Evolutionary conservation across 2,113 vertebrate species (phyloP).

Genomic region (Excalfactoria chinensis): DNA sequence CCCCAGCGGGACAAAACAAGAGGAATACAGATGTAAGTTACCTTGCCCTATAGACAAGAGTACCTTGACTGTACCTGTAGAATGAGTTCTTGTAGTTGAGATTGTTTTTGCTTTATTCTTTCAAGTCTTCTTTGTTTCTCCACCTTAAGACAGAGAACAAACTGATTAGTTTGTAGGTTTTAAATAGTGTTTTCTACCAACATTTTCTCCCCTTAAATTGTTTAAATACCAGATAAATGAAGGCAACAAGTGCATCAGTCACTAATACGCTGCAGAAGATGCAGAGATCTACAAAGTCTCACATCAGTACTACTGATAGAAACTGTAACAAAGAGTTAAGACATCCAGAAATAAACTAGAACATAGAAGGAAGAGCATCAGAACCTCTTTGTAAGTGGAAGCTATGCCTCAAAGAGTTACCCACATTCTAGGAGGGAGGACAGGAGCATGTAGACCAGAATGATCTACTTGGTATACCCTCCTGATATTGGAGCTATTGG

Average conservation of each 20-base stretch:
- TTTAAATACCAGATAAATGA: background rate
- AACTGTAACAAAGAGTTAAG: background rate
- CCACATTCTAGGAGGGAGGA: background rate
- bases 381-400: background rate
- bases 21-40: constrained; percentile 27
- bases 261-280: background rate
- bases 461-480: background rate
- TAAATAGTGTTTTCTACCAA: background rate
- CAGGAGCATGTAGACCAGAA: background rate
- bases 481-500: background rate
- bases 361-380: background rate
- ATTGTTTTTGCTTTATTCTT: constrained; percentile 98
- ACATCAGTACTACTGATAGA: background rate
- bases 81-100: constrained; percentile 97
- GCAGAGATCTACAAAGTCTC: background rate
- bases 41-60: constrained; percentile 59
- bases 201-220: background rate
- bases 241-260: background rate
- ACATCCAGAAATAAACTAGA: background rate
- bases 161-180: background rate
- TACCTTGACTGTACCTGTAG: constrained; percentile 88
- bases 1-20: background rate
- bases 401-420: background rate
- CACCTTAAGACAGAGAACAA: constrained; percentile 79
- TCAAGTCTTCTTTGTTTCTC: constrained; percentile 95